Evolutionary conservation across 2,797 vertebrate genomes (phyloP).

Genomic region (Peromyscus eremicus): DNA sequence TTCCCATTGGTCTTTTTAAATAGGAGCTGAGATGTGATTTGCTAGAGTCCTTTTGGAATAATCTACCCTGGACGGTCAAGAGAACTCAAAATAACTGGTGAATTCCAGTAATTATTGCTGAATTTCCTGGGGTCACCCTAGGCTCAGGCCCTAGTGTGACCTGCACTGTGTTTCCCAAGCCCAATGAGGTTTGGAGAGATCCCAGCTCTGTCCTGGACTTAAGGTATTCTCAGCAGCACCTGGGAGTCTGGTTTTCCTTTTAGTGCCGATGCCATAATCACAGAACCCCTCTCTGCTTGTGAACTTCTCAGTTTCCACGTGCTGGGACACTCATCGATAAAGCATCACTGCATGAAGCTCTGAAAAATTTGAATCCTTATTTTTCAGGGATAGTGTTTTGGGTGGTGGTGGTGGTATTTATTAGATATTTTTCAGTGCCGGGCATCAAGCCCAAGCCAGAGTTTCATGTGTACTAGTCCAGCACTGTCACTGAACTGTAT

Average conservation of each 20-base stretch:
- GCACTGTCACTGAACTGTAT: background rate
- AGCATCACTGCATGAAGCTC: background rate
- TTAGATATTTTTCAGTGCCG: background rate
- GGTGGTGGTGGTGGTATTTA: background rate
- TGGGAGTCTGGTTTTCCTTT: background rate
- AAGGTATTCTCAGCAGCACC: background rate
- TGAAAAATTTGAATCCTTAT: constrained; percentile 11
- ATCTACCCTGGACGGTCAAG: background rate
- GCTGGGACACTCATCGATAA: background rate
- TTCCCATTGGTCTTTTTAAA: background rate
- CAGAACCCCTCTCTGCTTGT: background rate
- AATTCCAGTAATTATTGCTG: background rate
- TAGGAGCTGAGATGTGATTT: constrained; percentile 28
- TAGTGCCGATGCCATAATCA: background rate
- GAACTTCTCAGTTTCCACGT: background rate
- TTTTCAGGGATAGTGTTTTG: constrained; percentile 5
- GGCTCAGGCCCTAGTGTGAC: background rate
- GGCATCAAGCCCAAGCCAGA: background rate
- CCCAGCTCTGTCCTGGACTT: background rate
- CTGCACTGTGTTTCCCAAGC: background rate
- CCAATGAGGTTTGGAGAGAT: background rate
- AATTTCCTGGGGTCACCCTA: background rate
- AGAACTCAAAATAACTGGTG: background rate
- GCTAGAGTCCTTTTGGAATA: constrained; percentile 35
- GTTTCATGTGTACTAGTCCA: background rate